Evolutionary conservation across 2,113 vertebrate species (phyloP).

Genomic region (Hemiprocne comata): DNA sequence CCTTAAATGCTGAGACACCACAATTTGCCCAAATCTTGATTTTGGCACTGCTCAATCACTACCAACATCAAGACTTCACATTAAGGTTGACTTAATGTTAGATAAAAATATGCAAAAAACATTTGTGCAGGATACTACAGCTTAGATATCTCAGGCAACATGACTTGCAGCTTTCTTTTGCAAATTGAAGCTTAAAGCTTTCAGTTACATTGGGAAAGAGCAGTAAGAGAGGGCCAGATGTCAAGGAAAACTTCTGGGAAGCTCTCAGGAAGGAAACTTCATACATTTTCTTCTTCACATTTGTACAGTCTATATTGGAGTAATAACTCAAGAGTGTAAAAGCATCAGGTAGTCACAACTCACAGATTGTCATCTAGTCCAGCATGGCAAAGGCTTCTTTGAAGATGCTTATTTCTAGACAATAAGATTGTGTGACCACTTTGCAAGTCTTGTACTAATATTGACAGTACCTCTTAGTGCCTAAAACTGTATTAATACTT

Average conservation of each 20-base stretch:
- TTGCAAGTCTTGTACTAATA: neutral
- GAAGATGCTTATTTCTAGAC: neutral
- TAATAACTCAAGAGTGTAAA: neutral
- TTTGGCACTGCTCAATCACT: neutral
- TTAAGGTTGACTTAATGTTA: neutral
- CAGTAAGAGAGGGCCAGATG: neutral
- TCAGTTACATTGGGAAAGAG: neutral
- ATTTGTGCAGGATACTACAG: neutral
- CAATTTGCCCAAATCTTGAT: neutral
- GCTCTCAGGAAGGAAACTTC: neutral
- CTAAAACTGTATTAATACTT: neutral
- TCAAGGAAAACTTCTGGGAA: neutral
- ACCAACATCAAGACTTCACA: neutral
- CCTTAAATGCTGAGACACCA: neutral
- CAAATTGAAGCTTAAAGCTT: too few relatives aligned
- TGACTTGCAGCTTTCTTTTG: neutral
- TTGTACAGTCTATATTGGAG: neutral
- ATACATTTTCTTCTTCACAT: neutral
- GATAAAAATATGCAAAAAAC: neutral
- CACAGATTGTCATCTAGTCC: neutral
- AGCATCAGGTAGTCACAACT: neutral
- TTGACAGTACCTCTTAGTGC: neutral
- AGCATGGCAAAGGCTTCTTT: neutral
- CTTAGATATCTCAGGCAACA: neutral
- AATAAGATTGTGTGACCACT: neutral